phyloP scores from a whole-genome alignment of 2,797 vertebrate species.

The Rhincodon typus region DNA sequence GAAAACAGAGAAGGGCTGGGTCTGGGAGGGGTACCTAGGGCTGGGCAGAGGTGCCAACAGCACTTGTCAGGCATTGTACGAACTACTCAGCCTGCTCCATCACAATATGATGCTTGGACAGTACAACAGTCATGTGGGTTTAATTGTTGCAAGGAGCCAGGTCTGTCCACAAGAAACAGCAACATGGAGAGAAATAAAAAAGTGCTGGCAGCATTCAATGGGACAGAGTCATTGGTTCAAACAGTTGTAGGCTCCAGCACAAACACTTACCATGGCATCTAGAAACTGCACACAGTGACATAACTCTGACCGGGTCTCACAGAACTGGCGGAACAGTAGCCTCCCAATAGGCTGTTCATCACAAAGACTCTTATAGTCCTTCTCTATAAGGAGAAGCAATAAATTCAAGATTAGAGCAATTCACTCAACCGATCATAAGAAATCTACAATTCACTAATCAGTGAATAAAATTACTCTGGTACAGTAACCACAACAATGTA shows the following conservation, averaged over 20 bases:
- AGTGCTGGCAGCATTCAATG: too few relatives aligned
- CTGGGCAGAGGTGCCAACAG: too few relatives aligned
- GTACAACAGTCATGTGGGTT: too few relatives aligned
- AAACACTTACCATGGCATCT: constrained; percentile 83
- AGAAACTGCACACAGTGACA: constrained; percentile 79
- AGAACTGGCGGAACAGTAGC: constrained; percentile 85
- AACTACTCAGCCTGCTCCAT: too few relatives aligned
- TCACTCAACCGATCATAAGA: constrained; percentile 40
- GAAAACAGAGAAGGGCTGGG: too few relatives aligned
- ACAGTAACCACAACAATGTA: neutral
- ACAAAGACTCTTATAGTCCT: constrained; percentile 86
- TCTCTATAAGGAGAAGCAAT: constrained; percentile 58
- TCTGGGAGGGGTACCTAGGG: too few relatives aligned
- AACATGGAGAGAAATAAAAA: too few relatives aligned
- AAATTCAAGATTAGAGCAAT: neutral
- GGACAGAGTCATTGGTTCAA: neutral
- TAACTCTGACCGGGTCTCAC: constrained; percentile 78
- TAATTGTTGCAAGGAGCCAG: too few relatives aligned
- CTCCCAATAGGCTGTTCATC: constrained; percentile 88
- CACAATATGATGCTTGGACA: too few relatives aligned
- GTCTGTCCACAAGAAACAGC: too few relatives aligned
- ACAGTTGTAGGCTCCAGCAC: neutral
- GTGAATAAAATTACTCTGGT: neutral
- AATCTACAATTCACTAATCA: too few relatives aligned
- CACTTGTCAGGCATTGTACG: too few relatives aligned